phyloP scores from a whole-genome alignment of 2,113 vertebrate genomes.

The Piprites chloris region DNA sequence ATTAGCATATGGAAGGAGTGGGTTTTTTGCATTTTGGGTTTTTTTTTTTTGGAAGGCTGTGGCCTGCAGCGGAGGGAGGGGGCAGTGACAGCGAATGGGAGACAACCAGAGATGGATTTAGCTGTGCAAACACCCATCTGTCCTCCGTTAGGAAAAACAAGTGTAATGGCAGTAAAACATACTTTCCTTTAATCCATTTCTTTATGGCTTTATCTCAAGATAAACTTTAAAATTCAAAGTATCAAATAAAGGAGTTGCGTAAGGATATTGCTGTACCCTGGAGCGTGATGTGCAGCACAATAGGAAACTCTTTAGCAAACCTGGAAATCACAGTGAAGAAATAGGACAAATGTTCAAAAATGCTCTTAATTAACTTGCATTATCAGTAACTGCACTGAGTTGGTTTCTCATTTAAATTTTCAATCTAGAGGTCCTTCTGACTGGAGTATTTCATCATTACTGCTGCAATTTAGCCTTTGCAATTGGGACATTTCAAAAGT shows the following conservation, averaged over 20 bases:
- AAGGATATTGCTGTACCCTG: not conserved
- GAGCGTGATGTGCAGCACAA: not conserved
- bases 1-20: not conserved
- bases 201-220: not conserved
- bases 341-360: constrained; percentile 41
- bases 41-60: not conserved
- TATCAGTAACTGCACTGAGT: constrained; percentile 44
- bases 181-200: not conserved
- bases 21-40: not conserved
- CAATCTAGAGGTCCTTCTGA: constrained; percentile 17
- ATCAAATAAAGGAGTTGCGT: not conserved
- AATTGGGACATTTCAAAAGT: constrained; percentile 10
- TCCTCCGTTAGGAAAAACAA: not conserved
- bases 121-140: not conserved
- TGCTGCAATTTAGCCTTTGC: constrained; percentile 34
- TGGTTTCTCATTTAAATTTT: constrained; percentile 56
- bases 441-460: constrained; percentile 21
- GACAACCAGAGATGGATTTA: not conserved
- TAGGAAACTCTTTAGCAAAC: not conserved
- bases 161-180: not conserved
- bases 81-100: not conserved
- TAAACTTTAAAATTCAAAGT: constrained; percentile 14
- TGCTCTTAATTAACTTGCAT: constrained; percentile 49
- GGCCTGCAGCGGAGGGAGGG: not conserved
- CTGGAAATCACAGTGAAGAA: constrained; percentile 9